Evolutionary conservation across 2,888 invertebrate genomes (phyloP), one percentile per base, ranked within the genome.

Genomic region (Cheilosia soror): DNA sequence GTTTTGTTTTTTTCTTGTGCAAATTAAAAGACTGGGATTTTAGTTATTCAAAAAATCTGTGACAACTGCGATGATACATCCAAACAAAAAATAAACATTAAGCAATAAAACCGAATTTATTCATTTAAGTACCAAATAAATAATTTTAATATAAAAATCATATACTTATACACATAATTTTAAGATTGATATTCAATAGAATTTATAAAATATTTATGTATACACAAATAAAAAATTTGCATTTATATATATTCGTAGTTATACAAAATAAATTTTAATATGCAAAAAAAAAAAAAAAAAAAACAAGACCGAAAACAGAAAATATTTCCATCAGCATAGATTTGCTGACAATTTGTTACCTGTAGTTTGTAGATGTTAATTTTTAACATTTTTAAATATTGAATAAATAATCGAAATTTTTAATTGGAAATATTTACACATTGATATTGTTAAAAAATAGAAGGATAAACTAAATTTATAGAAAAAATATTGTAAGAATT

Each of bases 311-410:
- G 40, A 63, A 7, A 69, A 13, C 37, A 40, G 40, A 25, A 37
- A 11, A 63, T 40, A 44, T 47, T 15, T 44, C 20, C 42, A 27
- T 49, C 69, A 53, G 49, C 33, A 47, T 42, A 77, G 62, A 73
- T 76, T 77, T 73, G 83, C 78, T 85, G 87, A 78, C 80, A 84
- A 87, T 82, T 73, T 81, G 87, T 87, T 87, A 87, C 84, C 83
- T 87, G 85, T 87, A 87, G 79, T 57, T 29, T 60, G 37, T 53
- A 69, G 37, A 68, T 2, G 11, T 42, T 25, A 53, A 44, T 40
- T n/a, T n/a, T n/a, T 6, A 1, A 51, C 6, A 51, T 40, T 65
- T 66, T 65, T 37, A 65, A 37, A n/a, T 11, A 68, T 44, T 53
- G 7, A 13, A 58, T 20, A 57, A 58, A 42, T 58, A 68, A 60